phyloP scores from a whole-genome alignment of 1,140 invertebrate genomes.

The Caerostris darwini region DNA sequence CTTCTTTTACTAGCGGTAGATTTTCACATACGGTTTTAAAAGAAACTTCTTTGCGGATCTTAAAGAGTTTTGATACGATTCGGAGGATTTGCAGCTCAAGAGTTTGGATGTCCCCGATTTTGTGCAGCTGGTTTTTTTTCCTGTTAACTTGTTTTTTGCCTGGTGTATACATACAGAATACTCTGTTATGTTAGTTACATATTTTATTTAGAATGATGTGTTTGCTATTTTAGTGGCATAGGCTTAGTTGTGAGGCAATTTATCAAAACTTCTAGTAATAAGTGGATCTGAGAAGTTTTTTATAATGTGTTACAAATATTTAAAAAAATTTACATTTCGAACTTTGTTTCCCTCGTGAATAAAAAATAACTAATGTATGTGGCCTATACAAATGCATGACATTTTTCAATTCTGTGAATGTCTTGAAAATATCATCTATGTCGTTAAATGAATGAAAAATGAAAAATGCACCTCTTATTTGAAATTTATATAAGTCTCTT shows the following conservation, averaged over 20 bases:
- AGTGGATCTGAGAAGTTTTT: neutral
- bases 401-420: no score
- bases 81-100: conserved; percentile 33
- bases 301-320: neutral
- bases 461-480: no score
- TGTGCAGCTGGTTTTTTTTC: neutral
- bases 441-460: no score
- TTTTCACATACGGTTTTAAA: conserved; percentile 53
- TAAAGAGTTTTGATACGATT: conserved; percentile 33
- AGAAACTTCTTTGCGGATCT: conserved; percentile 45
- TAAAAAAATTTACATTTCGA: neutral
- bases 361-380: no score
- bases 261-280: conserved; percentile 5
- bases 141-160: neutral
- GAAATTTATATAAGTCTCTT: no score
- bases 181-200: neutral
- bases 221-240: neutral
- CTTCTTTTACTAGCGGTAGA: neutral
- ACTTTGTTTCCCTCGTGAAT: neutral
- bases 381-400: no score
- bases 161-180: neutral
- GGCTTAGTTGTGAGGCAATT: neutral
- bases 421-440: no score
- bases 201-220: neutral
- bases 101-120: neutral